A percentile compares a stretch with the other conserved stretches of the same genome.
phyloP scores from a whole-genome alignment of 2,888 invertebrate genomes.

The Actias luna region DNA sequence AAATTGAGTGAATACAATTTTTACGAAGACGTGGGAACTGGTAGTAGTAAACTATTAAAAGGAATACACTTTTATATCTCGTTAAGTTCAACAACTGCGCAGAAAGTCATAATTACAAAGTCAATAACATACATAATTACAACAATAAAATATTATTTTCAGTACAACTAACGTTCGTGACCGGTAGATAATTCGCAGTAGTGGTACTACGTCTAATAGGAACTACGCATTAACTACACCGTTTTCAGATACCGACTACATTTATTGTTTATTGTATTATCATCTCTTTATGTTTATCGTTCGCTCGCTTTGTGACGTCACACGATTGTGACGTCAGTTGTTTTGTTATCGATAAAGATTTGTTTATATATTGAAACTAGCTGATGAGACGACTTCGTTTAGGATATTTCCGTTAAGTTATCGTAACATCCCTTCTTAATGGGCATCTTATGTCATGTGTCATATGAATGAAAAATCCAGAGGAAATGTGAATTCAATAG shows the following conservation, averaged over 20 bases:
- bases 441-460: no score
- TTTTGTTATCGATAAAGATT: constrained; percentile 2
- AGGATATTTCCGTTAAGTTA: no score
- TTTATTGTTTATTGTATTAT: not conserved
- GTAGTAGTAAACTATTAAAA: no score
- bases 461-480: no score
- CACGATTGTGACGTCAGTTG: not conserved
- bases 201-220: not conserved
- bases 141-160: not conserved
- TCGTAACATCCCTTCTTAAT: no score
- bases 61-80: not conserved
- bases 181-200: not conserved
- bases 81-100: constrained; percentile 1
- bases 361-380: not conserved
- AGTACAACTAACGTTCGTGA: constrained; percentile 2
- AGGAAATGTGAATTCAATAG: no score
- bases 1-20: no score
- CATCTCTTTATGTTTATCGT: not conserved
- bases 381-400: no score
- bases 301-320: constrained; percentile 8
- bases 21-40: no score
- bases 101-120: constrained; percentile 2
- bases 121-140: not conserved
- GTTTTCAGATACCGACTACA: not conserved
- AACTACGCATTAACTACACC: constrained; percentile 6